Evolutionary conservation across 1,140 invertebrate species (phyloP), one percentile per base, ranked within the genome.

Genomic region (Drosophila sucinea): DNA sequence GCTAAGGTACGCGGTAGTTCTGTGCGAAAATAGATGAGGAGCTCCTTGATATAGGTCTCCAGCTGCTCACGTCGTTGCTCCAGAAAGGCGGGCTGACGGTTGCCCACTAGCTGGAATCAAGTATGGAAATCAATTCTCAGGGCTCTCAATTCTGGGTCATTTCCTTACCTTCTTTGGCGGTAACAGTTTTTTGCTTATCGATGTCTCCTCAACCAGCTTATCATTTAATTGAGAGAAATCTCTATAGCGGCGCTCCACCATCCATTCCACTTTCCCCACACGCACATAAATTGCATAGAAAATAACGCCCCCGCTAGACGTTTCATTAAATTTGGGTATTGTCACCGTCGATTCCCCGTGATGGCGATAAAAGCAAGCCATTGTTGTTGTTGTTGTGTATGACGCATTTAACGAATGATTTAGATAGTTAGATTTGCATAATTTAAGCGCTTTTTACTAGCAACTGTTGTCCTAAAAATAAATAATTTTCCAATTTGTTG

Each of bases 161-260:
- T 47, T 47, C 5, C 79, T 77, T 90, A 98, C 93, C 93, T 98
- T 98, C 91, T 99, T 99, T 3, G 97, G 97, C 17, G 98, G 98
- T 10, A 99, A 91, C 63, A 98, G 93, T 79, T 97, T 97, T 91
- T 96, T 97, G 25, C 95, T 94, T 1, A 98, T 95, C 17, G 96
- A 95, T 90, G 96, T 95, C 75, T 97, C 96, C 3, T 25, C 92
- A 79, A 97, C 95, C 5, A 98, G 93, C 85, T 95, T 95, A 11
- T 97, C 96, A 90, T 99, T 96, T 4, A 99, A 93, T 47, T 97
- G 96, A 61, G 95, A 95, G 92, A 99, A 99, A 78, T 98, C 97
- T 87, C 95, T 97, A 92, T 98, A 99, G 58, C 97, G 94, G 87
- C 97, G 96, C 77, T 94, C 95, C 1, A 98, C 95, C 47, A 93